phyloP scores from a whole-genome alignment of 1,140 invertebrate species.

The Eueides isabella region DNA sequence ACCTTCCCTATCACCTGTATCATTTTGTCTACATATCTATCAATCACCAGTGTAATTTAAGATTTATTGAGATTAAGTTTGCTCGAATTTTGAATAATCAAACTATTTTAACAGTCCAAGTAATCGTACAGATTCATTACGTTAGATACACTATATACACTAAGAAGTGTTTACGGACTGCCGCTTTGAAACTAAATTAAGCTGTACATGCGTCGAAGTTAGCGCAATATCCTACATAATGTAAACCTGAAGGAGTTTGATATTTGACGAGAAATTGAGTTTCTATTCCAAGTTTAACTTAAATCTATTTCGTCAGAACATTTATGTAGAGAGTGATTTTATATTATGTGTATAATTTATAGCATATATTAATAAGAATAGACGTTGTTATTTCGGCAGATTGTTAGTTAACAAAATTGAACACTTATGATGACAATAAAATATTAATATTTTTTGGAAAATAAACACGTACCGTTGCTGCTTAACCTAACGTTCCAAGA shows the following conservation, averaged over 20 bases:
- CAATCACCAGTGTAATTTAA: too few relatives aligned
- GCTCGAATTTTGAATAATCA: background rate
- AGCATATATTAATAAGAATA: too few relatives aligned
- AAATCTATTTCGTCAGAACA: background rate
- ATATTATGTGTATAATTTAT: background rate
- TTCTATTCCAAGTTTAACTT: background rate
- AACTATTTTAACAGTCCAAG: background rate
- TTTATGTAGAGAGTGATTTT: background rate
- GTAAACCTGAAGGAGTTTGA: conserved; percentile 7
- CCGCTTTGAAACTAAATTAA: conserved; percentile 1
- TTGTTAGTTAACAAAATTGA: too few relatives aligned
- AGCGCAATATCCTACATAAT: background rate
- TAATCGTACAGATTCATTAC: background rate
- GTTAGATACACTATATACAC: background rate
- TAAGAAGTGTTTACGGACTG: background rate
- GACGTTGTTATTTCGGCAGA: too few relatives aligned
- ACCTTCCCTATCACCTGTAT: too few relatives aligned
- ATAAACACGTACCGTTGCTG: too few relatives aligned
- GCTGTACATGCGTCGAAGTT: background rate
- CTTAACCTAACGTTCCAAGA: too few relatives aligned
- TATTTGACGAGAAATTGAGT: background rate
- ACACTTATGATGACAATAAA: too few relatives aligned
- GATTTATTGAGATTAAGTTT: too few relatives aligned
- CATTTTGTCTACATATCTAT: too few relatives aligned
- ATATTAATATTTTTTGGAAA: too few relatives aligned